Conservation (phyloP, 2,797 vertebrate genomes). For the Rousettus madagascariensis region DNA sequence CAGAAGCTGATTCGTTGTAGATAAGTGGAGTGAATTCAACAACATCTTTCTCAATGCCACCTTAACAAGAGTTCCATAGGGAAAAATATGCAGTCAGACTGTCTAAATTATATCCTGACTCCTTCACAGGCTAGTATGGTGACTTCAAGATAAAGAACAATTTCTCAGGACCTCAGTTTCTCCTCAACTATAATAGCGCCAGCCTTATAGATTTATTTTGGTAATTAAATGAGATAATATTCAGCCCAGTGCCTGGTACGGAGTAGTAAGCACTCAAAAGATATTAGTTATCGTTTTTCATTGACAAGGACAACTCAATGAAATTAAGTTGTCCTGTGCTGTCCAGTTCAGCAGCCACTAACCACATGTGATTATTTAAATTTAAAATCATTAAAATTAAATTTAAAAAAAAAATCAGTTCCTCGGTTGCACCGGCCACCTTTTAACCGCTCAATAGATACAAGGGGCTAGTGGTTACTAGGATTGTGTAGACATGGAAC, state of each 20-base stretch:
- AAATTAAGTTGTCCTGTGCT: not conserved
- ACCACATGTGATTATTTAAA: not conserved
- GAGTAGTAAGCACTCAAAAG: not conserved
- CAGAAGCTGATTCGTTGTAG: not conserved
- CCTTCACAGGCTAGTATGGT: not conserved
- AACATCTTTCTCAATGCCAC: not conserved
- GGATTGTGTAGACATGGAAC: fast-evolving
- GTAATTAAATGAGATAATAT: not conserved
- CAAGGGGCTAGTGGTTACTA: fast-evolving
- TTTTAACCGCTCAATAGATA: not conserved
- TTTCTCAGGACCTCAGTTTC: not conserved
- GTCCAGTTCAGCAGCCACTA: not conserved
- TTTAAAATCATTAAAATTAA: not conserved
- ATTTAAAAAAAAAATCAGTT: not conserved
- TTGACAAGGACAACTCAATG: not conserved
- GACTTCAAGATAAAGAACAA: not conserved
- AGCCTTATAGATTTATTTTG: not conserved
- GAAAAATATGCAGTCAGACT: not conserved
- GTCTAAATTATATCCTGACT: not conserved
- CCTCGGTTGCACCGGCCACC: not conserved
- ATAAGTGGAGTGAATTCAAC: not conserved
- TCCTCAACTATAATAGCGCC: not conserved
- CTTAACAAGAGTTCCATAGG: not conserved
- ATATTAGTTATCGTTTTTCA: not conserved
- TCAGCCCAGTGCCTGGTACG: not conserved